Conservation (phyloP, 2,797 vertebrate genomes). For the Macroramphosus scolopax region DNA sequence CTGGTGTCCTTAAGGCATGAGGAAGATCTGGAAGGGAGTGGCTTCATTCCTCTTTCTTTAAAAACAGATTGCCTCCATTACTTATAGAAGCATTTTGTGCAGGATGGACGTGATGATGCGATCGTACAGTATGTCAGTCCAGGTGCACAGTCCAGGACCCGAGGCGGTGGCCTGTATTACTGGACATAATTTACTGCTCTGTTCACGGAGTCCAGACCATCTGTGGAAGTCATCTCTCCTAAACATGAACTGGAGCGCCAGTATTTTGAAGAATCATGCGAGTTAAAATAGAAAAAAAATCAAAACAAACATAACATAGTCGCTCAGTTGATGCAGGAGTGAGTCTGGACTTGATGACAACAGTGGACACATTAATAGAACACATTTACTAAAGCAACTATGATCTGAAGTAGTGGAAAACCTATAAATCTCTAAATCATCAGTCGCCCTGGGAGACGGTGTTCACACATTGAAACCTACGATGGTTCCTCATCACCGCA, state of each 20-base stretch:
- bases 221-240: constrained; percentile 48
- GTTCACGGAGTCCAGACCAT: constrained; percentile 26
- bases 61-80: neutral
- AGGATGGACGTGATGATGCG: no score
- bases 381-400: no score
- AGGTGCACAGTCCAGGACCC: constrained; percentile 10
- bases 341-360: no score
- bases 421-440: no score
- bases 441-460: no score
- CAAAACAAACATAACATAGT: no score
- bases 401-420: no score
- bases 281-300: neutral
- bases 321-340: no score
- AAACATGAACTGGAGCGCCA: constrained; percentile 25
- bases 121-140: neutral
- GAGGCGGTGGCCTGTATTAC: no score
- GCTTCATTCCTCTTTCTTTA: constrained; percentile 4
- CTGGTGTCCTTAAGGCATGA: constrained; percentile 14
- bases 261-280: neutral
- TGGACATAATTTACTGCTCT: constrained; percentile 31
- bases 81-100: neutral
- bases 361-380: no score
- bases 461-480: no score
- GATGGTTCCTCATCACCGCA: no score
- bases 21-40: constrained; percentile 22